Conservation (phyloP, 2,888 invertebrate species). For the Keiferia lycopersicella region DNA sequence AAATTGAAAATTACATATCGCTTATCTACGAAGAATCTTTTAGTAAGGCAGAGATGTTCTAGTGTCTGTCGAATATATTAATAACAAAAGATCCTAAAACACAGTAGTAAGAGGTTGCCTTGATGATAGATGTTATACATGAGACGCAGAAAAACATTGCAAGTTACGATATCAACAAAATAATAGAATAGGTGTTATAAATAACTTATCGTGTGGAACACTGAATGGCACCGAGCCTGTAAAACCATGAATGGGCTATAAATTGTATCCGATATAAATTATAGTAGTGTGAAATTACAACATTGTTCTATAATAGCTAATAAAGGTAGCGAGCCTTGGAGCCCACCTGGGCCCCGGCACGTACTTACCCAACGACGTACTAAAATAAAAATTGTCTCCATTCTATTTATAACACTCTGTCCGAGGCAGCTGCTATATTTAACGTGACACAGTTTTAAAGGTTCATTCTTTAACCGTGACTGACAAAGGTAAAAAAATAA, state of each 20-base stretch:
- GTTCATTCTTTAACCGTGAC: neutral
- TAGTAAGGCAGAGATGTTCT: too few relatives aligned
- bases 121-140: too few relatives aligned
- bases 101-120: too few relatives aligned
- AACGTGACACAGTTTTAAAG: neutral
- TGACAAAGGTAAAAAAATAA: neutral
- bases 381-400: constrained; percentile 3
- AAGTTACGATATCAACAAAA: constrained; percentile 2
- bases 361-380: constrained; percentile 5
- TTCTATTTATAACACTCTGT: neutral
- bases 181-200: neutral
- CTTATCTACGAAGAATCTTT: too few relatives aligned
- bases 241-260: constrained; percentile 1
- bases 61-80: neutral
- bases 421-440: neutral
- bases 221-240: neutral
- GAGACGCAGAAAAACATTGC: neutral
- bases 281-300: neutral
- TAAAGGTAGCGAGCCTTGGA: constrained; percentile 22
- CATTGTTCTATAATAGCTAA: constrained; percentile 23
- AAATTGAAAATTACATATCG: too few relatives aligned
- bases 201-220: neutral
- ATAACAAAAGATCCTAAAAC: too few relatives aligned
- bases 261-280: constrained; percentile 4
- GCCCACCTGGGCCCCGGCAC: constrained; percentile 22